phyloP scores from a whole-genome alignment of 2,888 invertebrate genomes.

The Drosophila aldrichi region DNA sequence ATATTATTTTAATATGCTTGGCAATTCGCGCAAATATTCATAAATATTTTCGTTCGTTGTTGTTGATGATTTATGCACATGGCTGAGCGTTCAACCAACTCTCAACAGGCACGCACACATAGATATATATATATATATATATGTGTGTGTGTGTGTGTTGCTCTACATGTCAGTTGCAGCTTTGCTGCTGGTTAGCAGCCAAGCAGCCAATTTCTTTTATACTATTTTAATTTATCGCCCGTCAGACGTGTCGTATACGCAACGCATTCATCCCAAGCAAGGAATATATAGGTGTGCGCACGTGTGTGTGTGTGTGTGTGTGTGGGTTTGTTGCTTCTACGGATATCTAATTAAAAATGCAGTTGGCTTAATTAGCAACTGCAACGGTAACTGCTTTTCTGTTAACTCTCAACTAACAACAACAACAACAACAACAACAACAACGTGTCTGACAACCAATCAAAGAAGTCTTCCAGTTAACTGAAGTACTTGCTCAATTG shows the following conservation, averaged over 20 bases:
- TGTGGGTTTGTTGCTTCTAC: neutral
- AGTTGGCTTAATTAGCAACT: slow-evolving; percentile 56
- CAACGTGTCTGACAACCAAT: neutral
- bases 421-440: neutral
- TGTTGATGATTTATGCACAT: slow-evolving; percentile 47
- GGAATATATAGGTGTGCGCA: neutral
- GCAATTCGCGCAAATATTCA: slow-evolving; percentile 41
- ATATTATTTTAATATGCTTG: slow-evolving; percentile 1
- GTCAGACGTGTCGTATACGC: slow-evolving; percentile 49
- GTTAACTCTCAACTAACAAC: neutral
- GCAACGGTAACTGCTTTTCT: slow-evolving; percentile 44
- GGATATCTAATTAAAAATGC: slow-evolving; percentile 61
- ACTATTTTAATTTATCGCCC: slow-evolving; percentile 42
- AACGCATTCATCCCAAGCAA: slow-evolving; percentile 20
- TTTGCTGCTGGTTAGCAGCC: neutral
- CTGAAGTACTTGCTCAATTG: neutral
- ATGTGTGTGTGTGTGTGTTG: neutral
- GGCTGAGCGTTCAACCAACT: slow-evolving; percentile 36
- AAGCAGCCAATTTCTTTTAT: slow-evolving; percentile 47
- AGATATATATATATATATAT: neutral
- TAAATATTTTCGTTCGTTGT: slow-evolving; percentile 1
- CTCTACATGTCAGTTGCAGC: slow-evolving; percentile 1
- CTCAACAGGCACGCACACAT: slow-evolving; percentile 7
- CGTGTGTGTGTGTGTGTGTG: neutral
- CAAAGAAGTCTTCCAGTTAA: slow-evolving; percentile 3